Conservation (phyloP, 2,797 vertebrate genomes). For the Darevskia nairensis region DNA sequence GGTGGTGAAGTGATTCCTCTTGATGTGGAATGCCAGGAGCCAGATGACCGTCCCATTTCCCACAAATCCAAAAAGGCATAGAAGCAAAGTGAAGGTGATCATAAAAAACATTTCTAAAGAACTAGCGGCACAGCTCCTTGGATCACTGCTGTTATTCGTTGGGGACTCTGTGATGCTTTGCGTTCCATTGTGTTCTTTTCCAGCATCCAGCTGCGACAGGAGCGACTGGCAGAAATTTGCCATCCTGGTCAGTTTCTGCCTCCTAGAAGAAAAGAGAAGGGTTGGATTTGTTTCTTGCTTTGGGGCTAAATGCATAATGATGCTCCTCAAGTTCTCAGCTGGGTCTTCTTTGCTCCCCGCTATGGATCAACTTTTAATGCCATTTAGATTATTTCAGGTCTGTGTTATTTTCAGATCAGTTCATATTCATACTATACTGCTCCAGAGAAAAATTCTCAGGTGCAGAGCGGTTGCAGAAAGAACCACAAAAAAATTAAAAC, state of each 20-base stretch:
- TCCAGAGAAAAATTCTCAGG: no score
- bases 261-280: not conserved
- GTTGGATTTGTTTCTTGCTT: no score
- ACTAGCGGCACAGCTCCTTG: not conserved
- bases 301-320: no score
- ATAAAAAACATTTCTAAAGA: not conserved
- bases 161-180: not conserved
- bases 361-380: no score
- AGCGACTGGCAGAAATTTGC: not conserved
- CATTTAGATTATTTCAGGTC: no score
- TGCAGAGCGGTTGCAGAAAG: no score
- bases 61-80: slow-evolving; percentile 55
- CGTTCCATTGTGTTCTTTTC: not conserved
- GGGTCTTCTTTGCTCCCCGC: no score
- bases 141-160: not conserved
- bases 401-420: no score
- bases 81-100: not conserved
- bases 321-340: no score
- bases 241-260: not conserved
- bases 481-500: no score
- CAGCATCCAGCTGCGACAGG: accelerated
- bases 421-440: no score
- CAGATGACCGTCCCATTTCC: slow-evolving; percentile 68
- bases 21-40: slow-evolving; percentile 67
- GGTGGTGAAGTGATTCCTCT: slow-evolving; percentile 62